A percentile compares a stretch with the other conserved stretches of the same genome.
Evolutionary conservation across 2,888 invertebrate genomes (phyloP).

Genomic region (Lypha dubia): DNA sequence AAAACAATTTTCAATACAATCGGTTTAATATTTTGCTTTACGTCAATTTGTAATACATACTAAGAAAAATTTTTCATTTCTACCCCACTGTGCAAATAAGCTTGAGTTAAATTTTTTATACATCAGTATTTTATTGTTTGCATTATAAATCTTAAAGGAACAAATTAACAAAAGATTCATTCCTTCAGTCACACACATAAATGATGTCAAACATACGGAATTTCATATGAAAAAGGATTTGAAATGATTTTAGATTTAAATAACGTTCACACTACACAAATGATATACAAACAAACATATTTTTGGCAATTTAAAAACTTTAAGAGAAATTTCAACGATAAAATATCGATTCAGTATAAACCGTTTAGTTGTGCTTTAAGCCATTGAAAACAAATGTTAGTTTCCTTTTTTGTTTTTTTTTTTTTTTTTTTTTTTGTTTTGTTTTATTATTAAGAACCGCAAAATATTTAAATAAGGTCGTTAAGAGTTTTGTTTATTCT

Average conservation of each 20-base stretch:
- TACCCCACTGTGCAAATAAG: constrained; percentile 30
- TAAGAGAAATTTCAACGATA: neutral
- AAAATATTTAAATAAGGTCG: constrained; percentile 64
- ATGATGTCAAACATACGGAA: constrained; percentile 54
- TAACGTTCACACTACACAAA: neutral
- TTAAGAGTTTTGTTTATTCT: constrained; percentile 41
- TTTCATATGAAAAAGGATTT: constrained; percentile 24
- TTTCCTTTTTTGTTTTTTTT: neutral
- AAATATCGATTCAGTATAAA: constrained; percentile 15
- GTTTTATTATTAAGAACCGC: constrained; percentile 13
- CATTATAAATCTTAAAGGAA: constrained; percentile 48
- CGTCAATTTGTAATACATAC: no score
- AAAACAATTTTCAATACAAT: no score
- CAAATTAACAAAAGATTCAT: constrained; percentile 53
- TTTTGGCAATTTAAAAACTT: neutral
- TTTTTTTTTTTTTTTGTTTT: no score
- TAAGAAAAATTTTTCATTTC: neutral
- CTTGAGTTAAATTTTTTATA: constrained; percentile 1
- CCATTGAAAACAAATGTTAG: constrained; percentile 38
- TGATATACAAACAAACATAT: no score
- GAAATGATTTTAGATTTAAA: neutral
- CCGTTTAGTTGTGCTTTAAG: neutral
- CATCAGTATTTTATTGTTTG: constrained; percentile 17
- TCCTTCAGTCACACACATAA: constrained; percentile 36
- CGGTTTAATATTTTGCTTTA: no score